Evolutionary conservation across 2,113 vertebrate genomes (phyloP), one percentile per base, ranked within the genome.

Genomic region (Sylvicapra grimmia): DNA sequence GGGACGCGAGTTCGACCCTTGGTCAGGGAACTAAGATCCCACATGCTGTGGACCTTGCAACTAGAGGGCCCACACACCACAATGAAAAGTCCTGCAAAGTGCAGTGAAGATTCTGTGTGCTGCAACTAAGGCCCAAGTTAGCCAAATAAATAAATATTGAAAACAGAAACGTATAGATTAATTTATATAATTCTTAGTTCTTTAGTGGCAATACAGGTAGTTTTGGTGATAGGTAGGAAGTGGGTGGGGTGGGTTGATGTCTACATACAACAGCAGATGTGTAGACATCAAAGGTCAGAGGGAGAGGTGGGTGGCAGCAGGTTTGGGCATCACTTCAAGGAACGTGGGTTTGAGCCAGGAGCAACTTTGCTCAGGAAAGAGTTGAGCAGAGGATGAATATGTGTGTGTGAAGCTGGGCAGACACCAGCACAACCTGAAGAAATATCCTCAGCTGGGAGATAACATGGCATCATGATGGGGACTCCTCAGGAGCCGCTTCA

Each of bases 1-100:
- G 23, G 23, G 23, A 77, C 6, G 0, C 0, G 1, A 6, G 40
- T 44, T 77, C 0, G 4, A 18, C 44, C 40, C 12, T 40, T 44
- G 6, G 12, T 77, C 72, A 77, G 40, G 72, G 72, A 44, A 77
- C 36, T 44, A 15, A 44, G 23, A 77, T 44, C 40, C 40, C 72
- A 25, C 3, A 4, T 44, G 12, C 40, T 44, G 21, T 77, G 72
- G 40, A 44, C 12, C 72, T 12, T 23, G 72, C 36, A 75, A 13
- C 23, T 77, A 14, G 72, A 77, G 6, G 44, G 72, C 6, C 72
- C 23, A 77, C 40, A 27, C 1, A 44, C 12, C 12, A 14, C 40
- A 77, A 8, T 0, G 1, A 77, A 27, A 15, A 40, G 27, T 44
- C 72, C 40, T 77, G 12, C 72, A 77, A 15, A 27, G 23, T 27